A percentile compares a stretch with the other conserved stretches of the same genome.
Conservation (phyloP, 1,140 invertebrate genomes). For the Contarinia nasturtii region DNA sequence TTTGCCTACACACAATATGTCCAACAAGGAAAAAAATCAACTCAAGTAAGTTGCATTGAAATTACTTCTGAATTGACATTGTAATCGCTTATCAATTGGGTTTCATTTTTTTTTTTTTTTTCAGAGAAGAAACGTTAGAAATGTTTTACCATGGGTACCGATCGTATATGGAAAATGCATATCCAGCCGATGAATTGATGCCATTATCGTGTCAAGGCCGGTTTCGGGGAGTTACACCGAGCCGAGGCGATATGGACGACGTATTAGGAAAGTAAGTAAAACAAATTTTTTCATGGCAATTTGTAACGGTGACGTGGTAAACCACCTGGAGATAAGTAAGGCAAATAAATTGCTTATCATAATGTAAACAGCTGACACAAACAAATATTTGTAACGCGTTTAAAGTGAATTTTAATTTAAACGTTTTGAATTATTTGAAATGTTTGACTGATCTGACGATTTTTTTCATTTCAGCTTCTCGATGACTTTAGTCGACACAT, state of each 20-base stretch:
- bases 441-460: constrained; percentile 2
- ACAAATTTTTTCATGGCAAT: too few relatives aligned
- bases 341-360: too few relatives aligned
- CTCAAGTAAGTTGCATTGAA: constrained; percentile 26
- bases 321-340: too few relatives aligned
- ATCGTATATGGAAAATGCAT: constrained; percentile 93
- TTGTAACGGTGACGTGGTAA: too few relatives aligned
- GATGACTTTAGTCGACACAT: constrained; percentile 80
- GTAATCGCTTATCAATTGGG: not conserved
- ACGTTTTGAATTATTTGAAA: constrained; percentile 3
- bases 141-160: constrained; percentile 98
- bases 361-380: too few relatives aligned
- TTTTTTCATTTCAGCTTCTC: constrained; percentile 66
- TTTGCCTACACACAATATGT: constrained; percentile 31
- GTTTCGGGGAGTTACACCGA: constrained; percentile 66
- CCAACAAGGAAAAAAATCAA: constrained; percentile 29
- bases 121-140: constrained; percentile 46
- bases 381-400: not conserved
- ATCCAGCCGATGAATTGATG: constrained; percentile 96
- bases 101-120: constrained; percentile 1
- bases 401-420: not conserved
- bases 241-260: constrained; percentile 90
- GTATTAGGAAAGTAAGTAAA: constrained; percentile 82
- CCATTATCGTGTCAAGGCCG: constrained; percentile 87
- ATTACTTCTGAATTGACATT: not conserved